Base-by-base conservation (phyloP, 1,140 invertebrate species). In the Trichonephila clavipes region DNA sequence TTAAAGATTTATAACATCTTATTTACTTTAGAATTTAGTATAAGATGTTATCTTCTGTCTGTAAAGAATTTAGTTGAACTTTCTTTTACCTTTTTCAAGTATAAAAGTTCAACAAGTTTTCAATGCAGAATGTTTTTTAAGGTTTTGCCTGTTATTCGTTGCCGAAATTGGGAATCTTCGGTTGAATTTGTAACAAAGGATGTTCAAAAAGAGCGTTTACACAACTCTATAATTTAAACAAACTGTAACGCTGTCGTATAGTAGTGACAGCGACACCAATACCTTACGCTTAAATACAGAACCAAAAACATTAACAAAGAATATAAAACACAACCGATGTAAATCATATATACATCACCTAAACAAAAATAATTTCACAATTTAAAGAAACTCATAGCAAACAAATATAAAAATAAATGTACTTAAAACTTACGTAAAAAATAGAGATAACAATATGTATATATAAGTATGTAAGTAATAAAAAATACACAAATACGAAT, bases 211-310 rank as follows among this genome's bases (percentile, higher is more conserved):
- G 28, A 72, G 28, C 69, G 6, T 10, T 34, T 8, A 72, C n/a
- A 72, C 69, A 72, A 16, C 69, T 34, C n/a, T 16, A 24, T 72
- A 34, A 40, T 44, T 72, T 72, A 12, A 10, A 72, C 28, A 28
- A 34, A 72, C 28, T 72, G 69, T 28, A 72, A 28, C 69, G 69
- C 69, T 72, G 69, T 72, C 69, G 24, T 72, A 72, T 72, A 72
- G 12, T 34, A 10, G 8, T n/a, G 21, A 2, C 69, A 34, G 69
- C 69, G 69, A 72, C 69, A 72, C 69, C 69, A 72, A 16, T 72
- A 24, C 24, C 28, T 72, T 72, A 72, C 69, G 28, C 0, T 14
- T 8, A 72, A 72, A 72, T 4, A 40, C 16, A 6, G 24, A 72
- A 72, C 10, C 3, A 72, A 34, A 28, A 28, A 12, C 28, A 14